Evolutionary conservation across 2,888 invertebrate genomes (phyloP).

Genomic region (Allophyes oxyacanthae): DNA sequence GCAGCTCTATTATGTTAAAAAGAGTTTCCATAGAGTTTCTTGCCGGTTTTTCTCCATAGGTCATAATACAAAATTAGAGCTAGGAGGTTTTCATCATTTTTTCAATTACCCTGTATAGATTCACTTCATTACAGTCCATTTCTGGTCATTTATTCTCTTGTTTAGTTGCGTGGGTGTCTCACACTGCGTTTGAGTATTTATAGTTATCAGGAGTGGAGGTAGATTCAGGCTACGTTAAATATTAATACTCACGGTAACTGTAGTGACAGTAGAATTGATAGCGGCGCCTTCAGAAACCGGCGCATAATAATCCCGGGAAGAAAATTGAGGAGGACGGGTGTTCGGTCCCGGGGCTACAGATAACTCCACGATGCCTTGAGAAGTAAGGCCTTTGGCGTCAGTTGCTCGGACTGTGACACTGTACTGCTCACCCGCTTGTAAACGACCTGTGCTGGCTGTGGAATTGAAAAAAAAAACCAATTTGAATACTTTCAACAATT

Average conservation of each 20-base stretch:
- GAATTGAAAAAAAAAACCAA: slow-evolving; percentile 2
- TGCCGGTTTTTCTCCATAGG: too few species aligned
- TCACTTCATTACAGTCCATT: too few species aligned
- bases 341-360: slow-evolving; percentile 95
- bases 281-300: slow-evolving; percentile 97
- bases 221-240: too few species aligned
- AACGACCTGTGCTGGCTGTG: slow-evolving; percentile 92
- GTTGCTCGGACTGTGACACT: slow-evolving; percentile 96
- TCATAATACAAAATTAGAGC: too few species aligned
- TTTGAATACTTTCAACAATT: slow-evolving; percentile 1
- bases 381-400: slow-evolving; percentile 94
- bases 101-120: too few species aligned
- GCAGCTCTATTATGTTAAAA: too few species aligned
- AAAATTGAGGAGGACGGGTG: slow-evolving; percentile 94
- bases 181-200: too few species aligned
- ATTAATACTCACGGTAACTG: slow-evolving; percentile 91
- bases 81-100: too few species aligned
- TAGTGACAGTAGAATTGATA: slow-evolving; percentile 95
- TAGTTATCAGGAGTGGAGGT: too few species aligned
- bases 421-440: slow-evolving; percentile 96
- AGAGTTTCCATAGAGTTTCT: too few species aligned
- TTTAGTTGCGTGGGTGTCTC: too few species aligned
- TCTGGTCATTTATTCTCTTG: too few species aligned
- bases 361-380: slow-evolving; percentile 96
- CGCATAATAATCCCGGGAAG: slow-evolving; percentile 94